Conservation (phyloP, 2,797 vertebrate species). For the Hippopotamyrus pictus region DNA sequence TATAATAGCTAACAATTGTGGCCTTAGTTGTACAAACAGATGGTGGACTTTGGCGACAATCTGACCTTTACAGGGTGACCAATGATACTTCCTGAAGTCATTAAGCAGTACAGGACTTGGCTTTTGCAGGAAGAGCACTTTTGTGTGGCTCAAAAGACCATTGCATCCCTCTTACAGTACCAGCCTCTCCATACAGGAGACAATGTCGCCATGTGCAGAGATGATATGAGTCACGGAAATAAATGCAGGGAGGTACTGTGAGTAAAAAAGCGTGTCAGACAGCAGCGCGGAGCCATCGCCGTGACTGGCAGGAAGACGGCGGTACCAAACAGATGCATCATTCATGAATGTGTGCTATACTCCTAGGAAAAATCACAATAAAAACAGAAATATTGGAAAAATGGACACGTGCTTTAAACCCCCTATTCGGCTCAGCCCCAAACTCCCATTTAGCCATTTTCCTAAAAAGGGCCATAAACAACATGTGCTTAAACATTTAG, state of each 20-base stretch:
- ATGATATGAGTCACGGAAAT: neutral
- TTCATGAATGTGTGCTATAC: neutral
- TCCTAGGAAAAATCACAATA: neutral
- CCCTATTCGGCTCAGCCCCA: neutral
- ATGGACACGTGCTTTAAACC: neutral
- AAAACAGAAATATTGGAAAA: neutral
- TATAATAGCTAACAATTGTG: neutral
- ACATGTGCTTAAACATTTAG: neutral
- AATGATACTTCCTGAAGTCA: neutral
- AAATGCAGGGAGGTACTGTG: neutral
- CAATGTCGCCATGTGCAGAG: neutral
- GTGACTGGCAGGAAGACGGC: neutral
- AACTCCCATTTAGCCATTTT: neutral
- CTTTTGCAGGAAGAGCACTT: neutral
- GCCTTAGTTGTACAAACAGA: neutral
- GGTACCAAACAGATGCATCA: neutral
- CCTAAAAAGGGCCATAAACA: neutral
- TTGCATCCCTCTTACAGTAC: neutral
- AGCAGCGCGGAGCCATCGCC: neutral
- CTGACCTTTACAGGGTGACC: neutral
- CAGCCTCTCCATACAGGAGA: neutral
- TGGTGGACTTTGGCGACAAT: neutral
- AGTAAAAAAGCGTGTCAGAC: neutral
- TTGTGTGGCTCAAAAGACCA: neutral
- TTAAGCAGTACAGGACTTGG: neutral